These are phyloP conservation scores for Melanotaenia boesemani DNA, from an alignment of 2,797 vertebrate species.

Conservation along the genomic window DNA sequence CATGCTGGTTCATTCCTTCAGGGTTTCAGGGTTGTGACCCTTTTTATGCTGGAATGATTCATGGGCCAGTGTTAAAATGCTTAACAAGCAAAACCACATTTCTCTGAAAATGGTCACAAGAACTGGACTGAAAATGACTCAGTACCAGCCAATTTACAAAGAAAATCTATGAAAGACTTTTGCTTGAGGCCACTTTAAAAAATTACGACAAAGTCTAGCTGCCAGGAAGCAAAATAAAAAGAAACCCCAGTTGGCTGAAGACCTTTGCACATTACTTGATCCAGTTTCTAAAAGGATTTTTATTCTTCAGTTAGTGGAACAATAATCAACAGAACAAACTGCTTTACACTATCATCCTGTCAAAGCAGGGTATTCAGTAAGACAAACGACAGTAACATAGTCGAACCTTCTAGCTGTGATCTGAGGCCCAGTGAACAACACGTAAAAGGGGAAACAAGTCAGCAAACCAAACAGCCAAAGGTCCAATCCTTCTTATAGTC, in stretches of 20 bases:
- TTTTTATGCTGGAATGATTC: too few relatives aligned
- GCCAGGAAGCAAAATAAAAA: too few relatives aligned
- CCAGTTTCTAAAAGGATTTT: background rate
- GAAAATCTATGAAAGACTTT: too few relatives aligned
- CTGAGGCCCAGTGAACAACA: background rate
- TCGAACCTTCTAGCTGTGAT: background rate
- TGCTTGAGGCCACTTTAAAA: too few relatives aligned
- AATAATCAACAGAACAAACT: background rate
- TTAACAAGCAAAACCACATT: background rate
- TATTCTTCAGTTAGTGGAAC: background rate
- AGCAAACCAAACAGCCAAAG: conserved; percentile 19
- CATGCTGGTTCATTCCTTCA: too few relatives aligned
- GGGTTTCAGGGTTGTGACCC: too few relatives aligned
- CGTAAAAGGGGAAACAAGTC: conserved; percentile 12
- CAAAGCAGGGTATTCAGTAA: background rate
- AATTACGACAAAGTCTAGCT: too few relatives aligned
- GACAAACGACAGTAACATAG: too few relatives aligned
- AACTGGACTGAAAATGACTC: background rate
- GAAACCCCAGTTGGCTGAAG: too few relatives aligned
- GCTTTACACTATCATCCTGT: background rate
- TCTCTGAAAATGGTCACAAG: background rate
- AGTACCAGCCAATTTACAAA: too few relatives aligned
- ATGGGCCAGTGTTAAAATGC: too few relatives aligned
- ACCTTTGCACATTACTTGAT: background rate
- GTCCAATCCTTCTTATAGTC: conserved; percentile 33